phyloP scores from a whole-genome alignment of 2,888 invertebrate species.

The Mongoloraphidia duomilia region DNA sequence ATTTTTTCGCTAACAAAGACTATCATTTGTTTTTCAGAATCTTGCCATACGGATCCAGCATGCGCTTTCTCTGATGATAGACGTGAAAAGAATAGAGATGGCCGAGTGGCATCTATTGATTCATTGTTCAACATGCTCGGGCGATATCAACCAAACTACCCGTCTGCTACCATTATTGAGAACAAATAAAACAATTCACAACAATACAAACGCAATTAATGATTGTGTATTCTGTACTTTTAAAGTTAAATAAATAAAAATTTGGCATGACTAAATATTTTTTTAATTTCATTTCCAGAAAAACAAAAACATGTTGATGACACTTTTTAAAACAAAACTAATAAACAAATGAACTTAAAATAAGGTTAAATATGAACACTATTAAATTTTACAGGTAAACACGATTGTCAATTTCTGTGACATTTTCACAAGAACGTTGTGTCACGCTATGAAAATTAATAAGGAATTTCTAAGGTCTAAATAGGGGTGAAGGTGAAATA shows the following conservation, averaged over 20 bases:
- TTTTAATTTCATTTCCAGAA: constrained; percentile 1
- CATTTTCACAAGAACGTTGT: background rate
- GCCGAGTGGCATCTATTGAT: constrained; percentile 12
- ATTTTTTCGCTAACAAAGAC: no score
- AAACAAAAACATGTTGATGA: constrained; percentile 6
- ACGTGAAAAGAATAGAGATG: constrained; percentile 13
- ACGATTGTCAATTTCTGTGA: background rate
- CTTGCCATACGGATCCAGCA: constrained; percentile 28
- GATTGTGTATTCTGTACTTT: no score
- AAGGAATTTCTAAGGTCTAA: no score
- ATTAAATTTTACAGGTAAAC: no score
- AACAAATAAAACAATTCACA: constrained; percentile 3
- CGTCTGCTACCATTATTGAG: constrained; percentile 5
- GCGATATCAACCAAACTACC: constrained; percentile 11
- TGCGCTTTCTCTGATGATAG: constrained; percentile 22
- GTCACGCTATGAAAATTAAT: background rate
- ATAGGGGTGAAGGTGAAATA: no score
- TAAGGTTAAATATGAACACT: no score
- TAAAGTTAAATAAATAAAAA: no score
- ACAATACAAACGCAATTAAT: background rate
- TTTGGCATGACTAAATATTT: no score
- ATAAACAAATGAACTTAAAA: background rate
- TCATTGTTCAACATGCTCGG: constrained; percentile 19
- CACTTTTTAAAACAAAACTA: constrained; percentile 6
- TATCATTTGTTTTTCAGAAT: constrained; percentile 23